Conservation (phyloP, 2,113 vertebrate species). For the Emydocephalus ijimae region DNA sequence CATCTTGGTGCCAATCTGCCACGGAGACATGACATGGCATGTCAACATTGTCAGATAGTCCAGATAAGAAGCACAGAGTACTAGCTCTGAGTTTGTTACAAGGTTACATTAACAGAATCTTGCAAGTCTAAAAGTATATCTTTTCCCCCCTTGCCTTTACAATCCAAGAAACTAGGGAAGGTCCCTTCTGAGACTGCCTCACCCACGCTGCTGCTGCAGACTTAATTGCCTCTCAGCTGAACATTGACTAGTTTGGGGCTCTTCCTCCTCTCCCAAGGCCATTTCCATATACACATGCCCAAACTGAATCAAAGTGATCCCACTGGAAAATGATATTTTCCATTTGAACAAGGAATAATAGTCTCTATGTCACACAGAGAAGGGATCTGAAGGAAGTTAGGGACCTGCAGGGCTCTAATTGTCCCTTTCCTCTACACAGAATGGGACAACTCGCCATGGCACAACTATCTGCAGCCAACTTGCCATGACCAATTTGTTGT, state of each 20-base stretch:
- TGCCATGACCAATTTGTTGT: too few relatives aligned
- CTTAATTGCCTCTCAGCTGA: not conserved
- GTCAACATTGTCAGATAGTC: not conserved
- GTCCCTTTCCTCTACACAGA: not conserved
- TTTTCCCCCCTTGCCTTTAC: not conserved
- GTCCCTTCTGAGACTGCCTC: not conserved
- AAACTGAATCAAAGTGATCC: not conserved
- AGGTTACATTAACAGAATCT: not conserved
- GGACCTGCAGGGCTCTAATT: not conserved
- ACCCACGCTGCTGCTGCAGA: not conserved
- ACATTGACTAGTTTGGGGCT: not conserved
- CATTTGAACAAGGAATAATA: not conserved
- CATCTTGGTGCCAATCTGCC: not conserved
- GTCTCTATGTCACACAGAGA: not conserved
- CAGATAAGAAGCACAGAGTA: not conserved
- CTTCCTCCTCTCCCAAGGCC: not conserved
- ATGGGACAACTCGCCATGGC: too few relatives aligned
- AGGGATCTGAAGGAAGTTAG: not conserved
- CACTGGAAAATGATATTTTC: not conserved
- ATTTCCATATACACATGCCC: not conserved
- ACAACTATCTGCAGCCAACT: too few relatives aligned
- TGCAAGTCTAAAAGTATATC: not conserved
- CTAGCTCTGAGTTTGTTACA: not conserved
- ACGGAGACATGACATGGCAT: not conserved
- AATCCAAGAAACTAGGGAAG: not conserved